A percentile compares a stretch with the other conserved stretches of the same genome.
Evolutionary conservation across 2,113 vertebrate species (phyloP).

Genomic region (Hypocryptadius cinnamomeus): DNA sequence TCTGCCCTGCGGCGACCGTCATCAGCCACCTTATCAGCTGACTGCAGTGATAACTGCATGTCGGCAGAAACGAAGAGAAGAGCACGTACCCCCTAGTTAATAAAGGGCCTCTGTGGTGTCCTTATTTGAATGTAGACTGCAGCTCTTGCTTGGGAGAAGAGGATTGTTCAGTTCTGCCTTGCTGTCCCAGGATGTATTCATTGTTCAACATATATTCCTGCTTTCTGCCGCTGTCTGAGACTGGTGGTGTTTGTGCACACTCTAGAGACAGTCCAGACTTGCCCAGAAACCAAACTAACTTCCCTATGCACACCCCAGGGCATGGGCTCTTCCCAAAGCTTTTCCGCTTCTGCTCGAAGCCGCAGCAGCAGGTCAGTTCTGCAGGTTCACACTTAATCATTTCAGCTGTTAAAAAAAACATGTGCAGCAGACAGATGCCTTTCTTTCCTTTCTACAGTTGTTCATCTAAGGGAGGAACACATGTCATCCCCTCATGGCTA

Average conservation of each 20-base stretch:
- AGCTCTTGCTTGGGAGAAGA: neutral
- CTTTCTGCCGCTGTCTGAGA: neutral
- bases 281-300: neutral
- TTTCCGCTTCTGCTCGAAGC: fast-evolving
- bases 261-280: neutral
- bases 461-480: neutral
- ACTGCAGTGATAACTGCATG: neutral
- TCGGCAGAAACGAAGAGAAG: neutral
- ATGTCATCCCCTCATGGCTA: neutral
- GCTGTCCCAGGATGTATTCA: neutral
- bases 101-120: neutral
- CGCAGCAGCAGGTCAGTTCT: neutral
- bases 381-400: neutral
- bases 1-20: neutral
- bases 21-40: neutral
- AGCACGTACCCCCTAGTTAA: fast-evolving
- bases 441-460: neutral
- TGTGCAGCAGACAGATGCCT: neutral
- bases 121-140: neutral
- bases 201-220: neutral
- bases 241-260: neutral
- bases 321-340: neutral
- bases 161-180: neutral
- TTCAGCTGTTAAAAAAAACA: neutral
- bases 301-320: neutral